Percentiles rank a stretch among this genome's conserved stretches.
phyloP scores from a whole-genome alignment of 2,888 invertebrate genomes.

The Limnephilus lunatus region DNA sequence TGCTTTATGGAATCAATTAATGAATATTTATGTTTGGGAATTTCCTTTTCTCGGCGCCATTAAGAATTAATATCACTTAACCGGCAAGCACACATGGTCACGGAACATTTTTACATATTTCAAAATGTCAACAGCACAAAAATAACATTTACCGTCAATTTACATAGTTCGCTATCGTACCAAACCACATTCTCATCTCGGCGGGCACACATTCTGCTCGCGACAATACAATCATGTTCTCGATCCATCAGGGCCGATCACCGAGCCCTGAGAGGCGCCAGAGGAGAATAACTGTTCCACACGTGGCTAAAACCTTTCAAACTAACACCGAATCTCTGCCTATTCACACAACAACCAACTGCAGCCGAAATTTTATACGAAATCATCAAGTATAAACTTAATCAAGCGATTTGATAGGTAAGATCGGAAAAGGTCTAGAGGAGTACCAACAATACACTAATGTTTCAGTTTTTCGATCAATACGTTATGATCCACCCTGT shows the following conservation, averaged over 20 bases:
- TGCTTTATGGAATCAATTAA: slow-evolving; percentile 44
- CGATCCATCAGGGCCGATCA: slow-evolving; percentile 38
- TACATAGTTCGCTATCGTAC: slow-evolving; percentile 53
- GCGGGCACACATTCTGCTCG: slow-evolving; percentile 40
- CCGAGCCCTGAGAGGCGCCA: neutral
- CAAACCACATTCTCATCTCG: slow-evolving; percentile 54
- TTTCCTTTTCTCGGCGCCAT: slow-evolving; percentile 49
- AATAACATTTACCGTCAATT: slow-evolving; percentile 50
- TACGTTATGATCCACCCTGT: no score
- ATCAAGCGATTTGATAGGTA: no score
- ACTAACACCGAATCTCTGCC: neutral
- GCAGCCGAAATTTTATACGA: no score
- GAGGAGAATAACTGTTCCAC: slow-evolving; percentile 6
- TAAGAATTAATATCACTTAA: slow-evolving; percentile 36
- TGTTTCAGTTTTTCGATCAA: no score
- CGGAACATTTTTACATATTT: slow-evolving; percentile 51
- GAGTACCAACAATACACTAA: no score
- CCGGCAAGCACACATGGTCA: slow-evolving; percentile 23
- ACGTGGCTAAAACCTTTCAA: neutral
- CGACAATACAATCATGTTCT: slow-evolving; percentile 46
- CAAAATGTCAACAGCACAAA: slow-evolving; percentile 55
- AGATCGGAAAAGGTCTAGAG: no score
- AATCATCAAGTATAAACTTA: neutral
- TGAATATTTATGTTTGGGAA: slow-evolving; percentile 47
- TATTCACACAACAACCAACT: neutral